Conservation (phyloP, 2,888 invertebrate species). For the Drosophila limbata region DNA sequence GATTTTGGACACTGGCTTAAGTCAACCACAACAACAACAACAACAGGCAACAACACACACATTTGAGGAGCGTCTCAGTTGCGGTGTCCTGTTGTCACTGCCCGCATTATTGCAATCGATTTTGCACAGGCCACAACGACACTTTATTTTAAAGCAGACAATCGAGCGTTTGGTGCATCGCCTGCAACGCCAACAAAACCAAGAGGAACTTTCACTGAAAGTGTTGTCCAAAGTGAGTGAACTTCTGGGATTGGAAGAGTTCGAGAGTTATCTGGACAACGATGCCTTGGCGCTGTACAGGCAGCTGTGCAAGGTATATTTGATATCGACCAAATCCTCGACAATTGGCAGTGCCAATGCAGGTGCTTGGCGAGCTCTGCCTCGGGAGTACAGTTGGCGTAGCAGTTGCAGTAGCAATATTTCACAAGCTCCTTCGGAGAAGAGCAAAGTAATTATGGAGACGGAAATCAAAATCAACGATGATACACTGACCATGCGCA, state of each 20-base stretch:
- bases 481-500: conserved; percentile 93
- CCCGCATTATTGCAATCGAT: conserved; percentile 88
- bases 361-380: conserved; percentile 72
- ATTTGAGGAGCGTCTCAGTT: conserved; percentile 87
- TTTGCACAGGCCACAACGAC: conserved; percentile 86
- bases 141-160: conserved; percentile 86
- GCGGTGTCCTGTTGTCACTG: conserved; percentile 89
- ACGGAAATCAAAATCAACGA: conserved; percentile 93
- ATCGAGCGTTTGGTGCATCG: conserved; percentile 87
- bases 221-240: conserved; percentile 90
- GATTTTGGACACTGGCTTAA: conserved; percentile 89
- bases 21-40: conserved; percentile 84
- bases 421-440: conserved; percentile 73
- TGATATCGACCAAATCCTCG: conserved; percentile 65
- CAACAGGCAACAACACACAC: conserved; percentile 78
- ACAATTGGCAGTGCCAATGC: conserved; percentile 32
- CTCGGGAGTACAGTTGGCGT: conserved; percentile 80
- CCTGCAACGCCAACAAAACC: conserved; percentile 87
- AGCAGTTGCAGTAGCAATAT: conserved; percentile 7
- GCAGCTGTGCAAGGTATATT: conserved; percentile 88
- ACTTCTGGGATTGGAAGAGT: conserved; percentile 88
- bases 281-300: conserved; percentile 87
- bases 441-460: conserved; percentile 91
- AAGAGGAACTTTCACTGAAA: conserved; percentile 89
- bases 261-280: conserved; percentile 87